Percentiles rank a stretch among this genome's conserved stretches.
Evolutionary conservation across 2,797 vertebrate species (phyloP).

Genomic region (Octomys mimax): DNA sequence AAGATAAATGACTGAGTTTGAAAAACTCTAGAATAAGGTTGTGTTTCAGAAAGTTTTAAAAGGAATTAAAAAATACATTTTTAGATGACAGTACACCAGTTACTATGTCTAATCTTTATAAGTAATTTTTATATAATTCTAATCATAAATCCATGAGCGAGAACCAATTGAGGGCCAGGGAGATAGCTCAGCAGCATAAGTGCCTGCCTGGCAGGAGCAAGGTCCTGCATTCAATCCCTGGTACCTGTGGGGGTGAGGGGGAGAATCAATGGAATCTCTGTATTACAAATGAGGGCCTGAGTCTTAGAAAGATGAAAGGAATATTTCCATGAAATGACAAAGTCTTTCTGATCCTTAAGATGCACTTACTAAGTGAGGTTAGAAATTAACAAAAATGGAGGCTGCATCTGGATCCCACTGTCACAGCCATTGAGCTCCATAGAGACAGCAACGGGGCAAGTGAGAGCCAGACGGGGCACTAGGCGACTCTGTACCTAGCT

Average conservation of each 20-base stretch:
- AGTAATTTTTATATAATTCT: conserved; percentile 1
- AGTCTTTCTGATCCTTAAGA: not conserved
- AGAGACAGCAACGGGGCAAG: too few species aligned
- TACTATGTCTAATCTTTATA: not conserved
- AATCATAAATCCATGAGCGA: not conserved
- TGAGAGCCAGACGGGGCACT: too few species aligned
- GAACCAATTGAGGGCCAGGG: too few species aligned
- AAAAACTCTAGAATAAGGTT: not conserved
- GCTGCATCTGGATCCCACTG: too few species aligned
- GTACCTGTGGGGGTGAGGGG: too few species aligned
- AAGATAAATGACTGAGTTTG: conserved; percentile 1
- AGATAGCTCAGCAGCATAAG: too few species aligned
- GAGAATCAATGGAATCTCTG: not conserved
- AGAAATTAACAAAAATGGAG: not conserved
- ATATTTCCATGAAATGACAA: not conserved
- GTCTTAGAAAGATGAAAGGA: conserved; percentile 2
- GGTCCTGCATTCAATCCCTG: too few species aligned
- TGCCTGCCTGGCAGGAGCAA: too few species aligned
- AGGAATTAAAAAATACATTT: not conserved
- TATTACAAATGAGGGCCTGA: not conserved
- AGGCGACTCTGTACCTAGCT: too few species aligned
- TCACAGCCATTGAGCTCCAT: too few species aligned
- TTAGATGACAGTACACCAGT: not conserved
- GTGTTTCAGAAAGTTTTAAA: not conserved
- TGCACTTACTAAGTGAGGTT: not conserved